Evolutionary conservation across 1,140 invertebrate genomes (phyloP).

Genomic region (Sitodiplosis mosellana): DNA sequence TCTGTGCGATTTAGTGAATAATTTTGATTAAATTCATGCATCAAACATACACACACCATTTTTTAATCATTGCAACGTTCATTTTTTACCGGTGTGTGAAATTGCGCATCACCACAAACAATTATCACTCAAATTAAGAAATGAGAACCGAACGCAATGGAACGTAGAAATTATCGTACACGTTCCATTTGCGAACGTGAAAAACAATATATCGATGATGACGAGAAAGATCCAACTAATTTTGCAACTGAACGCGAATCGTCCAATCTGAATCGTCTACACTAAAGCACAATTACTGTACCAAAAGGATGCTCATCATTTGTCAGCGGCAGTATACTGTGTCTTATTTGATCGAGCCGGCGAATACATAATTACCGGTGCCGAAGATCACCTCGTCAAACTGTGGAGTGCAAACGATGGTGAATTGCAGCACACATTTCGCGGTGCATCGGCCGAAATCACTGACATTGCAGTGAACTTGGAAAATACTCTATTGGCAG

Average conservation of each 20-base stretch:
- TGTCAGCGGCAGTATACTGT: constrained; percentile 94
- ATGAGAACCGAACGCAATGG: too few species aligned
- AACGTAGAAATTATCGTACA: too few species aligned
- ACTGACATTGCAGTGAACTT: constrained; percentile 87
- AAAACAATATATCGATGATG: too few species aligned
- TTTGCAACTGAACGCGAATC: constrained; percentile 49
- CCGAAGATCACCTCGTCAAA: constrained; percentile 93
- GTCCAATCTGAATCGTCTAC: constrained; percentile 51
- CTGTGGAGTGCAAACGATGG: constrained; percentile 86
- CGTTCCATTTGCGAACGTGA: too few species aligned
- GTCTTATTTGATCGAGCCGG: constrained; percentile 87
- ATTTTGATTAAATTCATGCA: too few species aligned
- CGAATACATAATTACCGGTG: constrained; percentile 84
- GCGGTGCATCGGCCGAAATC: constrained; percentile 88
- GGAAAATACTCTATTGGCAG: constrained; percentile 80
- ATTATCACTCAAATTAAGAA: too few species aligned
- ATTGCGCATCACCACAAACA: too few species aligned
- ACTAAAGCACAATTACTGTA: constrained; percentile 53
- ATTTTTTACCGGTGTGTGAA: too few species aligned
- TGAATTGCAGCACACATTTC: constrained; percentile 69
- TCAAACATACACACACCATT: too few species aligned
- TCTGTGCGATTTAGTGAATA: too few species aligned
- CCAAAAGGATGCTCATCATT: constrained; percentile 81
- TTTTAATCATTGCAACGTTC: too few species aligned
- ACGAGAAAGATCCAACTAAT: constrained; percentile 44